Evolutionary conservation across 2,888 invertebrate species (phyloP), one percentile per base, ranked within the genome.

Genomic region (Oligia latruncula): DNA sequence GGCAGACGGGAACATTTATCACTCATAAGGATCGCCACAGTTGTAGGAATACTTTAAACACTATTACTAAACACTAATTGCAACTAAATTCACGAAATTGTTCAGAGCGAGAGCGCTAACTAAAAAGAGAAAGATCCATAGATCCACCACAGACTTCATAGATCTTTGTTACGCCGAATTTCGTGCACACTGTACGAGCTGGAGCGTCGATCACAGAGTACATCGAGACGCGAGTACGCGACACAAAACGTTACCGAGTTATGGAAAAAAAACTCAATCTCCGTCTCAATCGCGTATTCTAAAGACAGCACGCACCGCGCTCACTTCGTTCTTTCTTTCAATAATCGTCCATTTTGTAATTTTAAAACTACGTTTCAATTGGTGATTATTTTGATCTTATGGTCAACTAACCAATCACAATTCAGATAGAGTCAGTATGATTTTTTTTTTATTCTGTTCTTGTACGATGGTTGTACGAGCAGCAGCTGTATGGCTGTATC

Each of bases 41-140:
- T 88, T 87, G 79, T 78, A 71, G 78, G 80, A 86, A 86, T 82
- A 82, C 77, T 84, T 71, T 70, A 82, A 43, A 83, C 70, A 78
- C 74, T 74, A 83, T 81, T 82, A 86, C 71, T 86, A 89, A 84
- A 87, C 81, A 90, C 88, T 87, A 90, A 86, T 89, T 89, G 82
- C 88, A 90, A 89, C 86, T 88, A 91, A 92, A 93, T 92, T 93
- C 89, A 91, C 90, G 90, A 92, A 93, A 93, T 91, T 89, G 85
- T 88, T 88, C 84, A 83, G 92, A 94, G 92, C 91, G 92, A 94
- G 93, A 94, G 92, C 93, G 90, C 92, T 92, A 88, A 92, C 90
- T 93, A 93, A 94, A 95, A 94, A 95, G 93, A 94, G 95, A 95
- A 95, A 87, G 90, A 89, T 83, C 88, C 88, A 88, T 83, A 93